phyloP scores from a whole-genome alignment of 2,113 vertebrate species.

The Lamprotornis superbus region DNA sequence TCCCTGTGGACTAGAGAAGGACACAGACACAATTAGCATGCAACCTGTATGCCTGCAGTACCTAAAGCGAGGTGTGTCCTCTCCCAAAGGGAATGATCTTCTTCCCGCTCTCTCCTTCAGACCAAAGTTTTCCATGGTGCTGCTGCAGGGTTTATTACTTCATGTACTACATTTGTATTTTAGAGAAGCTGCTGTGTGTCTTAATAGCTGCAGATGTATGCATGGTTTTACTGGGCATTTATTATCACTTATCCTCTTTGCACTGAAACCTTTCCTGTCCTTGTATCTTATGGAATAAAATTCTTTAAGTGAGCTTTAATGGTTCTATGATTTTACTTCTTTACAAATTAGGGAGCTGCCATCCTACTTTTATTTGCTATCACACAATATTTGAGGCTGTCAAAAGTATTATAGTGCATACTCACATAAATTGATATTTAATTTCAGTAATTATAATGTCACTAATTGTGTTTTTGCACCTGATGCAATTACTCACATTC shows the following conservation, averaged over 20 bases:
- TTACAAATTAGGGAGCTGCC: not conserved
- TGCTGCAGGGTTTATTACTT: not conserved
- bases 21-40: not conserved
- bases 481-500: not conserved
- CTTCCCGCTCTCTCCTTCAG: not conserved
- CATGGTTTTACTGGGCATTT: slow-evolving; percentile 5
- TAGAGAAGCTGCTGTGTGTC: not conserved
- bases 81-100: not conserved
- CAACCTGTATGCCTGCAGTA: not conserved
- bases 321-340: not conserved
- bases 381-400: not conserved
- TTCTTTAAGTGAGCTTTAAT: slow-evolving; percentile 3
- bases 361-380: not conserved
- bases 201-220: not conserved
- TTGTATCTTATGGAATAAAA: not conserved
- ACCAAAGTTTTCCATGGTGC: not conserved
- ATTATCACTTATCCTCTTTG: not conserved
- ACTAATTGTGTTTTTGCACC: slow-evolving; percentile 24
- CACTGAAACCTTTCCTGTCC: not conserved
- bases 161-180: not conserved
- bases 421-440: not conserved
- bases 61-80: not conserved
- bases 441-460: slow-evolving; percentile 16
- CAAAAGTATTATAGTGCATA: not conserved
- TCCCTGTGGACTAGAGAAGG: not conserved